A percentile compares a stretch with the other conserved stretches of the same genome.
phyloP scores from a whole-genome alignment of 2,888 invertebrate genomes.

The Epinotia bilunana region DNA sequence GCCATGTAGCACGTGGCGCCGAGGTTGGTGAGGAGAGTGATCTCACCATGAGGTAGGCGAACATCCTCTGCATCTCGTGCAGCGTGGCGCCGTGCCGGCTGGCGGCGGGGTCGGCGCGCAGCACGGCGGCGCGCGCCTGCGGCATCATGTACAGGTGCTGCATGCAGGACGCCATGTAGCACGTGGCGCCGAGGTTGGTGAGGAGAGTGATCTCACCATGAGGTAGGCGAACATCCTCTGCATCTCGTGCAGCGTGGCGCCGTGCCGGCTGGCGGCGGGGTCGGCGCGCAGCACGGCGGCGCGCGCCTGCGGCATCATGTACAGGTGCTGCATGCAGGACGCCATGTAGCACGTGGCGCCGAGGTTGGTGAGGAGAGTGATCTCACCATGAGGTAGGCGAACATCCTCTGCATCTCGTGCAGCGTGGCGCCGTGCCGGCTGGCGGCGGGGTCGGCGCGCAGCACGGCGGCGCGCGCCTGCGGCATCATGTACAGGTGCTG shows the following conservation, averaged over 20 bases:
- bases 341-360: conserved; percentile 99
- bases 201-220: conserved; percentile 85
- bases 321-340: conserved; percentile 98
- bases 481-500: conserved; percentile 99
- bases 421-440: conserved; percentile 93
- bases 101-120: conserved; percentile 89
- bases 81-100: conserved; percentile 93
- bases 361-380: conserved; percentile 91
- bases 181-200: conserved; percentile 97
- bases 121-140: conserved; percentile 92
- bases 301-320: conserved; percentile 98
- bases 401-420: conserved; percentile 96
- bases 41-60: conserved; percentile 92
- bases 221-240: conserved; percentile 98
- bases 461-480: conserved; percentile 92
- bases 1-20: conserved; percentile 99
- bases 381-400: conserved; percentile 92
- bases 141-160: conserved; percentile 99
- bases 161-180: conserved; percentile 99
- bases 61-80: conserved; percentile 96
- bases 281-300: conserved; percentile 92
- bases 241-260: conserved; percentile 92
- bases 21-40: conserved; percentile 90
- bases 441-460: conserved; percentile 89
- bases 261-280: conserved; percentile 90